Base-by-base conservation (phyloP, 2,797 vertebrate genomes). In the Enteromius thamalakanensis region DNA sequence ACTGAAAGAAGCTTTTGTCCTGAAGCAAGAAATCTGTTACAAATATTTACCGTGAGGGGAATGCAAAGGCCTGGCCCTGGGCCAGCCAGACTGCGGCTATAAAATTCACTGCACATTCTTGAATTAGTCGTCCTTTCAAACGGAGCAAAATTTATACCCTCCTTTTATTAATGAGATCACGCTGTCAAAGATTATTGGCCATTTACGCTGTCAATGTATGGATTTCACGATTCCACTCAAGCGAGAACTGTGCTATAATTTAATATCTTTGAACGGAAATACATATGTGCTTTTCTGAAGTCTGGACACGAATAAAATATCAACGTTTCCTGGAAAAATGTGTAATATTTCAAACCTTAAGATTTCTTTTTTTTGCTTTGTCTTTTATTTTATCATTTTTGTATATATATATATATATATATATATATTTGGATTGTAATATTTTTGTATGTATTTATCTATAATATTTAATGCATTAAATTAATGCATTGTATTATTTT, bases 1-100 rank as follows among this genome's bases (percentile, higher is more conserved):
- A 86, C 91, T 98, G 96, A 99, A 98, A 97, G 97, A 94, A 94
- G 92, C 95, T 96, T 95, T 99, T 99, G 97, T 99, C 94, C 95
- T 96, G 93, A 94, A 92, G 94, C 93, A 32, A 95, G 87, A 97
- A 97, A 97, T 97, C 96, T 98, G 96, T 96, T 98, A 96, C 96
- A 98, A 98, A 98, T 98, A 97, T 98, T 98, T 98, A 97, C 96
- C 95, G 92, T 91, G 53, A 85, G 93, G 95, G 94, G 95, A 95
- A 95, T 91, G 94, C 95, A 93, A 94, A 94, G 94, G 92, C 91
- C 87, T 97, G 96, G 96, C 94, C 88, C 87, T 86, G 90, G 90
- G 96, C 96, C 97, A 97, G 95, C 94, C 95, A 97, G 96, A 96
- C 96, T 84, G 77, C 17, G 92, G 95, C 95, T 95, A 95, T 97